Base-by-base conservation (phyloP, 2,797 vertebrate genomes). In the Rhinoraja longicauda region DNA sequence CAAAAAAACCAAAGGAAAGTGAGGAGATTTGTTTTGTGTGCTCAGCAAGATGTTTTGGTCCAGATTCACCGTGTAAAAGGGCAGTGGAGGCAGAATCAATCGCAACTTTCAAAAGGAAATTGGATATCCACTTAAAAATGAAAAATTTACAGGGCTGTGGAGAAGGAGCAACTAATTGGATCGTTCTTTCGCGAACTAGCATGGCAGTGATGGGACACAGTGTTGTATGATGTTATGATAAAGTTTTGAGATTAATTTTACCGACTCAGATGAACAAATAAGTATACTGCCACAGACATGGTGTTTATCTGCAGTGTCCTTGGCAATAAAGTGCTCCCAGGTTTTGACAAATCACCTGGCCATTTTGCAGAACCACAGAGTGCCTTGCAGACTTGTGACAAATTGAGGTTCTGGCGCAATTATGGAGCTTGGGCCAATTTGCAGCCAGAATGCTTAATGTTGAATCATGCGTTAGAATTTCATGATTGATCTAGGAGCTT, bases 401-500 rank as follows among this genome's bases (percentile, higher is more conserved):
- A 59, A 84, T 59, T 57, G 53, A 84, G 84, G 26, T 59, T 84
- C 84, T 84, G 8, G 4, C 81, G 84, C n/a, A 84, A 84, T 59
- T 62, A 59, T 84, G 59, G 57, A 84, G 84, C 10, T 84, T 29
- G 13, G 81, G 84, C 53, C 53, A 84, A 84, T 84, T 84, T 84
- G 26, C 81, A 59, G 57, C 26, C 53, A 59, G 53, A n/a, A 1
- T 84, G 81, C 59, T n/a, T 59, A 84, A 59, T 59, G 53, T 62
- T 26, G 29, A 84, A 84, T n/a, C 57, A 59, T 84, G 53, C 17
- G 12, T n/a, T 84, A 57, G 53, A 62, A 84, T 84, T 84, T 84
- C 81, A n/a, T 84, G 81, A 29, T 57, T 59, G 57, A 84, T 62
- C 81, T 62, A n/a, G 59, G 26, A 84, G 81, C 62, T 62, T n/a